Percentiles rank a stretch among this genome's conserved stretches.
These are phyloP conservation scores for Hoplodrina ambigua DNA, from an alignment of 2,888 invertebrate species.

Conservation along the genomic window DNA sequence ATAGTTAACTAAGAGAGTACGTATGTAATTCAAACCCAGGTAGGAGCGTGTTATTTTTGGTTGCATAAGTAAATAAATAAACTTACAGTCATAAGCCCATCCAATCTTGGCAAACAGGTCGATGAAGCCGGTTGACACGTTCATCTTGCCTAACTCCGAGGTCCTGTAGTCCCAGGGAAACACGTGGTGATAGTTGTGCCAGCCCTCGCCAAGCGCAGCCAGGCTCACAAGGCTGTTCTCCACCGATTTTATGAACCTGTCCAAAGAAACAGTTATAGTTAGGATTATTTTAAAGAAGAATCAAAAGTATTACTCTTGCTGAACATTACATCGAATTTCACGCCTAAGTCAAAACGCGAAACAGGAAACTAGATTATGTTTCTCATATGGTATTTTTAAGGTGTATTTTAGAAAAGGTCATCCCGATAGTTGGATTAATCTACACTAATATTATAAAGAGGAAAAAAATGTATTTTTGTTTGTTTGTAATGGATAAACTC, in stretches of 20 bases:
- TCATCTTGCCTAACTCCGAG: constrained; percentile 92
- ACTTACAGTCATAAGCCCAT: constrained; percentile 94
- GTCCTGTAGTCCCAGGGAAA: constrained; percentile 94
- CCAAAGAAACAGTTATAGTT: constrained; percentile 50
- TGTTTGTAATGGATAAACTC: too few relatives aligned
- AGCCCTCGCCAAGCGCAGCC: constrained; percentile 94
- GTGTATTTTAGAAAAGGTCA: neutral
- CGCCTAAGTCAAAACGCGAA: neutral
- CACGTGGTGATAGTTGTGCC: constrained; percentile 96
- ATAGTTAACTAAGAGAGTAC: too few relatives aligned
- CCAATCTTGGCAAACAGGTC: constrained; percentile 95
- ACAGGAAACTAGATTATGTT: neutral
- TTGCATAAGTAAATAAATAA: neutral
- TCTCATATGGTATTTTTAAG: neutral
- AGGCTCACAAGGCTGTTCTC: constrained; percentile 94
- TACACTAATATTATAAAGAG: too few relatives aligned
- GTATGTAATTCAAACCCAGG: too few relatives aligned
- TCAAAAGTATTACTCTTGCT: neutral
- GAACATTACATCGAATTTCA: neutral
- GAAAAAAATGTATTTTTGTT: too few relatives aligned
- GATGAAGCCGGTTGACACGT: constrained; percentile 95
- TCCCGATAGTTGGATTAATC: too few relatives aligned
- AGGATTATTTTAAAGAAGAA: neutral
- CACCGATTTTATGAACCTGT: constrained; percentile 93
- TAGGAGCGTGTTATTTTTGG: too few relatives aligned